Conservation (phyloP, 2,113 vertebrate genomes). For the Hypocryptadius cinnamomeus region DNA sequence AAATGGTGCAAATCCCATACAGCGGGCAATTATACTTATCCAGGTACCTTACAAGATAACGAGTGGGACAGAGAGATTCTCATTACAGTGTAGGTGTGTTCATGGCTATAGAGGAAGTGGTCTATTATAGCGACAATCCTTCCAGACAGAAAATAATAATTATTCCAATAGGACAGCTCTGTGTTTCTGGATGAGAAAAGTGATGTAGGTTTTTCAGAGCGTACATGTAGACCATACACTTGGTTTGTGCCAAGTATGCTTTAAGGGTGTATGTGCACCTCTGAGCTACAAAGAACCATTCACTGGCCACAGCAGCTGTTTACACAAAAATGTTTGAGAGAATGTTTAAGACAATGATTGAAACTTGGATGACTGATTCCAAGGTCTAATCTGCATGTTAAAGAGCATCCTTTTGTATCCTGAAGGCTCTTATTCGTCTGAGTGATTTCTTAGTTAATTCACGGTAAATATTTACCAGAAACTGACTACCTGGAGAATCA, state of each 20-base stretch:
- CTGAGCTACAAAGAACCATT: not conserved
- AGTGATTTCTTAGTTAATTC: not conserved
- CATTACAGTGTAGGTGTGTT: not conserved
- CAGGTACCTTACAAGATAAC: not conserved
- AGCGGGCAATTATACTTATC: not conserved
- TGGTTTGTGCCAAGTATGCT: not conserved
- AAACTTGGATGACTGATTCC: not conserved
- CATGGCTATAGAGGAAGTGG: not conserved
- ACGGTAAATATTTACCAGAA: constrained; percentile 27
- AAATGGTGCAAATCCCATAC: not conserved
- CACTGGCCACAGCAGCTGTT: not conserved
- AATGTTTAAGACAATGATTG: not conserved
- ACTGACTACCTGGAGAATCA: not conserved
- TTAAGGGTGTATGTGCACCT: not conserved
- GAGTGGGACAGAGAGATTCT: not conserved
- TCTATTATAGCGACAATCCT: not conserved
- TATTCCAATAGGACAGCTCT: not conserved
- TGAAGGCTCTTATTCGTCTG: not conserved
- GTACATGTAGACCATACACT: not conserved
- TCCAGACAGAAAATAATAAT: not conserved
- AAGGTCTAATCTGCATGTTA: not conserved
- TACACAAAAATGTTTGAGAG: not conserved
- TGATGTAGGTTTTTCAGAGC: not conserved
- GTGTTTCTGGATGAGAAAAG: not conserved
- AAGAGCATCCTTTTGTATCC: not conserved